phyloP scores from a whole-genome alignment of 1,140 invertebrate species.

The Eueides isabella region DNA sequence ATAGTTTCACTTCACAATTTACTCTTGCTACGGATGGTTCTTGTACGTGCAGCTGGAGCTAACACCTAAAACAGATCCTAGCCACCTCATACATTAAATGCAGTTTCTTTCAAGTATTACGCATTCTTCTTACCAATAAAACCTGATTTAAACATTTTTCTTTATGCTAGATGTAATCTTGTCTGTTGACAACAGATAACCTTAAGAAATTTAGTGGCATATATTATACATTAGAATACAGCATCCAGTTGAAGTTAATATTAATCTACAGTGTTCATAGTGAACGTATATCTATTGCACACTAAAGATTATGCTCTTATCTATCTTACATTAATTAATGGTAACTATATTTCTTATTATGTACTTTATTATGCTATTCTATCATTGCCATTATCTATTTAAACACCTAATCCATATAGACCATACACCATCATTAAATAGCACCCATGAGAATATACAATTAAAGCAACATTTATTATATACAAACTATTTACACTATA shows the following conservation, averaged over 20 bases:
- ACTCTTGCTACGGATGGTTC: neutral
- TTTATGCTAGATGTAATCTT: neutral
- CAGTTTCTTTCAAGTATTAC: neutral
- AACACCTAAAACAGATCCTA: neutral
- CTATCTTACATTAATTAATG: constrained; percentile 65
- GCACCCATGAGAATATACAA: constrained; percentile 79
- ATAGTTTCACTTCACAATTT: constrained; percentile 5
- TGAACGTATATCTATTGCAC: constrained; percentile 74
- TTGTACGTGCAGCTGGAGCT: neutral
- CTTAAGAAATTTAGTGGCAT: constrained; percentile 6
- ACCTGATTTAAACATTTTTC: neutral
- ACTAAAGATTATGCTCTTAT: constrained; percentile 71
- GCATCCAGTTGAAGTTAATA: constrained; percentile 5
- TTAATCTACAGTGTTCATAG: constrained; percentile 25
- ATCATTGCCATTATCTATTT: constrained; percentile 56
- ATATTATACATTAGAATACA: neutral
- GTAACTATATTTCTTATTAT: constrained; percentile 72
- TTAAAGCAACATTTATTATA: constrained; percentile 69
- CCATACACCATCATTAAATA: constrained; percentile 78
- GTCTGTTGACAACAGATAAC: neutral
- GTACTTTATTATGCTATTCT: constrained; percentile 53
- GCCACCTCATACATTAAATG: neutral
- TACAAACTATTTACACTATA: constrained; percentile 67
- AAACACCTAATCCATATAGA: constrained; percentile 54
- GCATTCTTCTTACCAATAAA: neutral